Evolutionary conservation across 2,113 vertebrate genomes (phyloP).

Genomic region (Misgurnus mizolepis): DNA sequence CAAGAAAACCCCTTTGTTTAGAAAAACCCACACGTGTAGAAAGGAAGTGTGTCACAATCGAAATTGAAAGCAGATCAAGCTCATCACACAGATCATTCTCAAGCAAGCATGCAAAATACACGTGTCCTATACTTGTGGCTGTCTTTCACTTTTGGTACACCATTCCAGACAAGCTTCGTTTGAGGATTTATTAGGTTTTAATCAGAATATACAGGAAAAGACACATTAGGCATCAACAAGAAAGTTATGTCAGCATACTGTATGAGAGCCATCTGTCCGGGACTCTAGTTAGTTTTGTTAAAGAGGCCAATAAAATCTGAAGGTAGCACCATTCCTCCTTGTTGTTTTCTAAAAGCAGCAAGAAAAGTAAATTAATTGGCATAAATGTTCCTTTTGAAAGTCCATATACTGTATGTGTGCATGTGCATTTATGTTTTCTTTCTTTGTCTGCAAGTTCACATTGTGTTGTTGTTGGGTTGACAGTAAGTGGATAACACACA

Average conservation of each 20-base stretch:
- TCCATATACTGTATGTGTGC: too few species aligned
- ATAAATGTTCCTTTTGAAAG: background rate
- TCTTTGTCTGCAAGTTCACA: background rate
- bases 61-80: background rate
- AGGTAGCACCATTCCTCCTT: conserved; percentile 75
- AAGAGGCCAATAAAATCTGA: conserved; percentile 66
- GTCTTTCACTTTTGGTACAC: background rate
- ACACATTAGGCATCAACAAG: background rate
- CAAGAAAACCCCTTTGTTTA: background rate
- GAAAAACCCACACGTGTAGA: background rate
- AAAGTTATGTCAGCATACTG: background rate
- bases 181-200: conserved; percentile 11
- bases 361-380: conserved; percentile 34
- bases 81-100: background rate
- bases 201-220: background rate
- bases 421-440: background rate
- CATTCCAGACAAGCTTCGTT: background rate
- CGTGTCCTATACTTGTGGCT: background rate
- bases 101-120: background rate
- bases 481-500: background rate
- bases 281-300: conserved; percentile 24
- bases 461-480: background rate
- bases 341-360: conserved; percentile 65
- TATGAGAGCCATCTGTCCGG: conserved; percentile 24
- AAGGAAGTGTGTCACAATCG: background rate